These are phyloP conservation scores for Drosophila affinis DNA, from an alignment of 2,888 invertebrate species.

Conservation along the genomic window DNA sequence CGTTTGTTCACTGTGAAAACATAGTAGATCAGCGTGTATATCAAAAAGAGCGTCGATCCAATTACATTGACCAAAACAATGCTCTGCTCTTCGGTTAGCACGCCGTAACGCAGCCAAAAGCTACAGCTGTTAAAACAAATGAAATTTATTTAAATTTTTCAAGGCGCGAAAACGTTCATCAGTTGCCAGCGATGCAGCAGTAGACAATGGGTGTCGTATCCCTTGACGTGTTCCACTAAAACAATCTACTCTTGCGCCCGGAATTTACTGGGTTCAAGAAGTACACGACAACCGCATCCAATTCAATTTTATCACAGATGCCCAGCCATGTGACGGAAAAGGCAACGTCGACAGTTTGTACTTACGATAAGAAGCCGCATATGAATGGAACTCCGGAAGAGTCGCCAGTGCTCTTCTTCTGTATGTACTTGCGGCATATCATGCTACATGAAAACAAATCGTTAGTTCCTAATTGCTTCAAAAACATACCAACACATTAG, in stretches of 20 bases:
- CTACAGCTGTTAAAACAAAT: constrained; percentile 85
- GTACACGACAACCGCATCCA: constrained; percentile 11
- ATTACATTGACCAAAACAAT: constrained; percentile 90
- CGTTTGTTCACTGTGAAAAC: constrained; percentile 90
- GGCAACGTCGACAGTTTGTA: constrained; percentile 73
- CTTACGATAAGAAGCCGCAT: constrained; percentile 90
- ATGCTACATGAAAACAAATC: constrained; percentile 85
- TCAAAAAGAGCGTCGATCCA: constrained; percentile 88
- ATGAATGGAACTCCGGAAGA: constrained; percentile 91
- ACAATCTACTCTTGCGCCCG: neutral
- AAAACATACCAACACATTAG: neutral
- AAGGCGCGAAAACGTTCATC: neutral
- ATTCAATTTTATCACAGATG: constrained; percentile 20
- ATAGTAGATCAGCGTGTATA: constrained; percentile 89
- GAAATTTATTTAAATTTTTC: neutral
- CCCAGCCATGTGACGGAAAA: neutral
- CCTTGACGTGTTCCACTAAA: neutral
- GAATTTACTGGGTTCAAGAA: neutral
- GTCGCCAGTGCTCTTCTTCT: constrained; percentile 90
- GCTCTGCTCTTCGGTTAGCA: constrained; percentile 88
- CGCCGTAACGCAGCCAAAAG: constrained; percentile 92
- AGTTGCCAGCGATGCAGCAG: constrained; percentile 26
- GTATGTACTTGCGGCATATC: constrained; percentile 90
- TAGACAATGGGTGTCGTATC: constrained; percentile 3
- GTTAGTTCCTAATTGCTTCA: neutral